phyloP scores from a whole-genome alignment of 2,797 vertebrate genomes.

The Darevskia nairensis region DNA sequence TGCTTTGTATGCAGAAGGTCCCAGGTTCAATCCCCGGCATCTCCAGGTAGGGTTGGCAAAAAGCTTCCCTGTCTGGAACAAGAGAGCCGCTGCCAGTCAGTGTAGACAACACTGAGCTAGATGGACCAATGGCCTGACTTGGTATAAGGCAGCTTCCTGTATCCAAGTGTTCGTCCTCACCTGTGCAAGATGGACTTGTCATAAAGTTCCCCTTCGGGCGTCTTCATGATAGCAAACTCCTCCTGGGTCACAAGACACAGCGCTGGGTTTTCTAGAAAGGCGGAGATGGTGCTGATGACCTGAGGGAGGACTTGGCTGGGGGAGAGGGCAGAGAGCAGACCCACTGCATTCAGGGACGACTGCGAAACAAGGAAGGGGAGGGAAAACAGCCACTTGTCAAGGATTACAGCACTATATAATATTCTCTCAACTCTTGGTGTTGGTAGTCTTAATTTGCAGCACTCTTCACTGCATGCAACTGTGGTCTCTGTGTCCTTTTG shows the following conservation, averaged over 20 bases:
- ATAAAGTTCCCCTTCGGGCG: constrained; percentile 89
- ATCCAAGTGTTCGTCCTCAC: constrained; percentile 69
- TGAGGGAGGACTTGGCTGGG: constrained; percentile 88
- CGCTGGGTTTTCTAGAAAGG: constrained; percentile 84
- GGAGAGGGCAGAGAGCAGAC: constrained; percentile 87
- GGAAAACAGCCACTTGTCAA: neutral
- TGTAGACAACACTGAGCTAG: no score
- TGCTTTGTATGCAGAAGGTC: no score
- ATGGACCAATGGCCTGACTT: neutral
- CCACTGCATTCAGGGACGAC: constrained; percentile 92
- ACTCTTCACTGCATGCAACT: no score
- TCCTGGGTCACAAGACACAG: constrained; percentile 89
- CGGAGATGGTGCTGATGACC: constrained; percentile 84
- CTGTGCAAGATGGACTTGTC: constrained; percentile 96
- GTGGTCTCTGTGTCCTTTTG: no score
- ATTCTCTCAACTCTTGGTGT: neutral
- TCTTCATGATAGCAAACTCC: constrained; percentile 94
- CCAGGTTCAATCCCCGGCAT: no score
- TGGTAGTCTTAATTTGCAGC: no score
- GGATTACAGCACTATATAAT: no score
- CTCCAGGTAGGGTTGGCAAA: no score
- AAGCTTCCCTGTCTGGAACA: no score
- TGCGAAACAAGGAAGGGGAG: constrained; percentile 69
- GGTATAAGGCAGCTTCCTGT: neutral
- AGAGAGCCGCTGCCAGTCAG: no score